Evolutionary conservation across 2,797 vertebrate species (phyloP), one percentile per base, ranked within the genome.

Genomic region (Nannoperca obscura): DNA sequence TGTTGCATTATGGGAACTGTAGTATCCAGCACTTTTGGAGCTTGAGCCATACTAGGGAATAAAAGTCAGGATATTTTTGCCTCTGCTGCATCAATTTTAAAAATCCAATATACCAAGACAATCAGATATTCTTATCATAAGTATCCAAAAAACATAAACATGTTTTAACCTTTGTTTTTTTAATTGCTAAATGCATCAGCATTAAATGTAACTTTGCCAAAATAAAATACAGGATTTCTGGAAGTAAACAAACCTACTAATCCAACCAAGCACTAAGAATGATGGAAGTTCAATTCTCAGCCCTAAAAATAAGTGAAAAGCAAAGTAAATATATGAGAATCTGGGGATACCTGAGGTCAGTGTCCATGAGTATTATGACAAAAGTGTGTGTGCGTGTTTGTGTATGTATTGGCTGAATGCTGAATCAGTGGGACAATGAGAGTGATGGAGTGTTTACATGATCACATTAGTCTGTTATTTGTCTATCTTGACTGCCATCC

Each of bases 361-460:
- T 2, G 30, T 44, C 40, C 13, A 3, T 20, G 5, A 55, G 32
- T 36, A 14, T 54, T 20, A 63, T 27, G 10, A 47, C 30, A 62
- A 50, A 62, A 4, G 11, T 34, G 53, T 36, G 32, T 11, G 42
- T n/a, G 32, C 0, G 46, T 32, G 38, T 50, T 7, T 58, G 57
- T 49, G 27, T 14, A 20, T 66, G 44, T 34, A 58, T 36, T 5
- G 6, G 11, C 36, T 40, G 46, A 42, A 36, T 17, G 76, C 52
- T 73, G 57, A 77, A 74, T 77, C 59, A 20, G 66, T 32, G 55
- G 55, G 50, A 80, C 52, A 61, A 78, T 70, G 80, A 64, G 74
- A 72, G 58, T 72, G 86, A 83, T 57, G 55, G 78, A 84, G 75
- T 61, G 76, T 72, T 81, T 80, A 78, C 82, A 81, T 73, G 76